Conservation (phyloP, 1,140 invertebrate genomes). For the Drosophila funebris region DNA sequence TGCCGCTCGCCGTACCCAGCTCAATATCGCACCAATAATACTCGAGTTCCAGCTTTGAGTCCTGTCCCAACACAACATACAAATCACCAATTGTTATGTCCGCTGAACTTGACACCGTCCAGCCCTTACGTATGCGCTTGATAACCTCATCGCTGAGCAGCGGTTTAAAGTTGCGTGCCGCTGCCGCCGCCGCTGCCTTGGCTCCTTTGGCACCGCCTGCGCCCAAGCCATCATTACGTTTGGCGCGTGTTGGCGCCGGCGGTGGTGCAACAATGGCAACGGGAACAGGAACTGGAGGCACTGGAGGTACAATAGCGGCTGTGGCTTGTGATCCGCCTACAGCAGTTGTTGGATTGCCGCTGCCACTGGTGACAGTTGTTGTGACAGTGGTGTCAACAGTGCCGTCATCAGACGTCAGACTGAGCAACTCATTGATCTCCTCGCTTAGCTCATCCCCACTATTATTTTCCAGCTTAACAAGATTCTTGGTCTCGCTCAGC, state of each 20-base stretch:
- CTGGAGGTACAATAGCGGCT: not conserved
- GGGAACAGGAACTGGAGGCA: no score
- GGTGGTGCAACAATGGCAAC: not conserved
- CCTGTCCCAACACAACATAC: slow-evolving; percentile 94
- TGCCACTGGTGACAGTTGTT: not conserved
- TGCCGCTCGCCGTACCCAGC: slow-evolving; percentile 2
- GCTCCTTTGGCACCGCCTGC: slow-evolving; percentile 15
- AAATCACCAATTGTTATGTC: slow-evolving; percentile 94
- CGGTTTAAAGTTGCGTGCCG: slow-evolving; percentile 67
- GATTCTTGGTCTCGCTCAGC: not conserved
- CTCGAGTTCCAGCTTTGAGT: slow-evolving; percentile 91
- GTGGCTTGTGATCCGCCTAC: not conserved
- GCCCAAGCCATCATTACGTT: slow-evolving; percentile 44
- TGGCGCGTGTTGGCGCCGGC: slow-evolving; percentile 31
- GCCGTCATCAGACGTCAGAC: not conserved
- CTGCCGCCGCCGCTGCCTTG: slow-evolving; percentile 41
- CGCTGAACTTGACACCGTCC: slow-evolving; percentile 90
- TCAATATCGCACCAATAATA: slow-evolving; percentile 89
- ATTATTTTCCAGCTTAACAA: slow-evolving; percentile 58
- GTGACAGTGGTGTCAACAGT: no score
- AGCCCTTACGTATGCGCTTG: slow-evolving; percentile 89
- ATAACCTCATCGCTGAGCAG: slow-evolving; percentile 83
- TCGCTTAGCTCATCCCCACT: slow-evolving; percentile 73
- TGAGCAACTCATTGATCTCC: slow-evolving; percentile 62
- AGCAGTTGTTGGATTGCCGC: not conserved